Evolutionary conservation across 2,797 vertebrate genomes (phyloP).

Genomic region (Sebastiscus tertius): DNA sequence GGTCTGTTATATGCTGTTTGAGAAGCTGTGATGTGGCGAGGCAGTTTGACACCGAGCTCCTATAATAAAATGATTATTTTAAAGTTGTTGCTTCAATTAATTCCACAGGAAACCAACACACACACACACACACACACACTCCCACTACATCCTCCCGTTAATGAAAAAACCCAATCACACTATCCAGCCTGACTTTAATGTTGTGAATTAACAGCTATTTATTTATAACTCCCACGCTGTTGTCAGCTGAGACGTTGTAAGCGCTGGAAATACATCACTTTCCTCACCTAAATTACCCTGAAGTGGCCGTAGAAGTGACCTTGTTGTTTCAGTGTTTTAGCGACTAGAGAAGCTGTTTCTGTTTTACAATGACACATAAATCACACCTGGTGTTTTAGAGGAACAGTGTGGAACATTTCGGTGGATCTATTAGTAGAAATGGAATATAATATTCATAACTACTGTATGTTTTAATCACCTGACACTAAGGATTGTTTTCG

Average conservation of each 20-base stretch:
- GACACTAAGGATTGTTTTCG: no score
- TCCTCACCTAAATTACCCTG: constrained; percentile 14
- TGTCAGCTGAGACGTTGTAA: background rate
- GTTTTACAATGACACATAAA: no score
- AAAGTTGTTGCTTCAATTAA: background rate
- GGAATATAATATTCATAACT: no score
- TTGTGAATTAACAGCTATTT: constrained; percentile 14
- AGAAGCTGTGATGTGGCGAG: background rate
- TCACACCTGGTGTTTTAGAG: no score
- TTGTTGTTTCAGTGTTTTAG: no score
- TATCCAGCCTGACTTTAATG: background rate
- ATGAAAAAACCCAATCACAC: background rate
- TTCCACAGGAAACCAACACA: constrained; percentile 8
- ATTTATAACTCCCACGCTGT: constrained; percentile 23
- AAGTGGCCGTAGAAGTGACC: background rate
- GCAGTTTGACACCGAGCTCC: background rate
- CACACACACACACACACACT: constrained; percentile 4
- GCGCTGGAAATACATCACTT: constrained; percentile 23
- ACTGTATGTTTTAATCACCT: no score
- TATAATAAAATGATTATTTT: background rate
- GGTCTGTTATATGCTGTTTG: background rate
- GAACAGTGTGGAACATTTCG: no score
- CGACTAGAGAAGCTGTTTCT: background rate
- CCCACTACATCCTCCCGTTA: background rate
- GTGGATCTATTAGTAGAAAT: no score